phyloP scores from a whole-genome alignment of 1,140 invertebrate species.

The Bombus pascuorum region DNA sequence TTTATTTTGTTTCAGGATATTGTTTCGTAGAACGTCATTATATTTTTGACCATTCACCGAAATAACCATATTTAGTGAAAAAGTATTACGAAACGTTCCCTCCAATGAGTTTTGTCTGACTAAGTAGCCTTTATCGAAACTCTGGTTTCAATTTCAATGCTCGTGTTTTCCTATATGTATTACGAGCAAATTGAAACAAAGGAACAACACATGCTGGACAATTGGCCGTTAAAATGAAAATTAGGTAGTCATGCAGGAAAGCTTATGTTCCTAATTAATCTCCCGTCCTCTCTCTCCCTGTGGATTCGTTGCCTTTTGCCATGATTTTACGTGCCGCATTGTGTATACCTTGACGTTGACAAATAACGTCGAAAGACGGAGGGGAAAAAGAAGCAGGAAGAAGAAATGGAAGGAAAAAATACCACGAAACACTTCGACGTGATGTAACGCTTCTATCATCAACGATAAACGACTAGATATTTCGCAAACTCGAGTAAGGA shows the following conservation, averaged over 20 bases:
- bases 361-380: neutral
- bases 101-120: too few relatives aligned
- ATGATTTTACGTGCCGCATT: neutral
- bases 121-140: too few relatives aligned
- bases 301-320: neutral
- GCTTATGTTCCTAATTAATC: neutral
- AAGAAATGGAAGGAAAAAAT: too few relatives aligned
- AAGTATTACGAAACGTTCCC: too few relatives aligned
- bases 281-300: neutral
- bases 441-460: neutral
- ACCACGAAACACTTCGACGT: neutral
- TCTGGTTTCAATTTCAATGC: neutral
- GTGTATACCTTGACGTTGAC: neutral
- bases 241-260: neutral
- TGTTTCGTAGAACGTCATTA: too few relatives aligned
- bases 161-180: neutral
- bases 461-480: neutral
- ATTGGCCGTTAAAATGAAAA: neutral
- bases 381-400: neutral
- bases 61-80: too few relatives aligned
- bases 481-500: neutral
- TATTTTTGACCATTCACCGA: too few relatives aligned
- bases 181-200: neutral
- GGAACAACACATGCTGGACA: neutral
- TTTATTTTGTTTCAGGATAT: too few relatives aligned